Evolutionary conservation across 2,797 vertebrate genomes (phyloP), one percentile per base, ranked within the genome.

Genomic region (Danio choprae): DNA sequence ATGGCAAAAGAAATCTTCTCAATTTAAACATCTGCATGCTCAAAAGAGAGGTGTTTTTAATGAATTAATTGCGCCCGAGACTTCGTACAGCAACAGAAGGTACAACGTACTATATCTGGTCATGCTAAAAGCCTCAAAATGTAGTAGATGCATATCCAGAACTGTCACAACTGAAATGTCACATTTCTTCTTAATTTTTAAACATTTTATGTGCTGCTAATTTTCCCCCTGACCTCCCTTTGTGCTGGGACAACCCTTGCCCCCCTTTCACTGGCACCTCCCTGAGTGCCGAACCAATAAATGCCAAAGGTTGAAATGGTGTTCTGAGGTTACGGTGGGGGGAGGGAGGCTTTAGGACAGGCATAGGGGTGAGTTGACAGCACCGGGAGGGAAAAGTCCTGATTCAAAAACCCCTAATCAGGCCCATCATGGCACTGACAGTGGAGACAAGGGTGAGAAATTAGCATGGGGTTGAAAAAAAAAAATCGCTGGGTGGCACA

Each of bases 171-270:
- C 12, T 29, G 11, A 74, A 63, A 70, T 4, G 29, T 15, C 41
- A 77, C 13, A 44, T 51, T 65, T 76, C 62, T 29, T 89, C 90
- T 95, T 94, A 95, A 95, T 96, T 94, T 96, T 94, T 94, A 93
- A 93, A 94, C 87, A 86, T 94, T 96, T 96, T 95, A 96, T 91
- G 95, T 95, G 94, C 95, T 91, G 93, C 95, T 96, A 96, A 96
- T 96, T 96, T 95, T 93, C 92, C 92, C 94, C 16, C 88, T 95
- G 96, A 96, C 96, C 96, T 93, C 83, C 93, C 93, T 92, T 96
- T 97, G 95, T 97, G 89, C 72, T 85, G 71, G 85, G 86, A 77
- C 94, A 95, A 97, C 95, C 96, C 88, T 93, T 92, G 91, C 78
- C 29, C 91, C 71, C 72, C 68, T 56, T 88, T 92, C 88, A 82